A percentile compares a stretch with the other conserved stretches of the same genome.
phyloP scores from a whole-genome alignment of 2,797 vertebrate genomes.

The Acanthurus leucopareius region DNA sequence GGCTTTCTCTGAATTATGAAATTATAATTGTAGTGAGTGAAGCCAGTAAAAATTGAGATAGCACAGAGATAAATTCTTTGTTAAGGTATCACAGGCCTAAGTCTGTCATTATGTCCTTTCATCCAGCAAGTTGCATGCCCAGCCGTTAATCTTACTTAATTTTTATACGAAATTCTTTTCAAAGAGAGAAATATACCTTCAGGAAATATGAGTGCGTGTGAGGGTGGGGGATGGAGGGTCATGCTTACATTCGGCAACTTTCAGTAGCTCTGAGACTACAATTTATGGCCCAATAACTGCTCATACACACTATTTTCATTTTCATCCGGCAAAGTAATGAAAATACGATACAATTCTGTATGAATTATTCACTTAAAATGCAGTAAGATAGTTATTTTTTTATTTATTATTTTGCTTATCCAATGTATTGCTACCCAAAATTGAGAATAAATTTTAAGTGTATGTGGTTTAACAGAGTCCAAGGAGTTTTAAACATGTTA shows the following conservation, averaged over 20 bases:
- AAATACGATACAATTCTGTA: too few relatives aligned
- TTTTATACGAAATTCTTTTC: neutral
- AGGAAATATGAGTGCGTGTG: neutral
- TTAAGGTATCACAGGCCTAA: constrained; percentile 32
- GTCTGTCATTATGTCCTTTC: constrained; percentile 10
- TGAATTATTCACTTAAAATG: too few relatives aligned
- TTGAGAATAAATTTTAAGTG: neutral
- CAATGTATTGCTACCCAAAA: neutral
- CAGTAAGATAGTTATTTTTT: too few relatives aligned
- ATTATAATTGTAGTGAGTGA: neutral
- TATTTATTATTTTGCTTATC: too few relatives aligned
- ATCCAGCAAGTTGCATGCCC: constrained; percentile 49
- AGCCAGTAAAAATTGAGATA: neutral
- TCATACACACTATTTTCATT: neutral
- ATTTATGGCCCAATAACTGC: neutral
- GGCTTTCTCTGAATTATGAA: neutral
- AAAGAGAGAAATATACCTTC: too few relatives aligned
- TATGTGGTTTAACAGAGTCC: neutral
- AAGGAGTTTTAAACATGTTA: neutral
- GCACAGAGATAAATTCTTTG: constrained; percentile 6
- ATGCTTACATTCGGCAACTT: neutral
- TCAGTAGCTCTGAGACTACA: neutral
- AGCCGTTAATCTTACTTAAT: neutral
- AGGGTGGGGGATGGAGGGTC: neutral
- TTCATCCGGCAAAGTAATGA: too few relatives aligned